Base-by-base conservation (phyloP, 2,113 vertebrate species). In the Piaya cayana region DNA sequence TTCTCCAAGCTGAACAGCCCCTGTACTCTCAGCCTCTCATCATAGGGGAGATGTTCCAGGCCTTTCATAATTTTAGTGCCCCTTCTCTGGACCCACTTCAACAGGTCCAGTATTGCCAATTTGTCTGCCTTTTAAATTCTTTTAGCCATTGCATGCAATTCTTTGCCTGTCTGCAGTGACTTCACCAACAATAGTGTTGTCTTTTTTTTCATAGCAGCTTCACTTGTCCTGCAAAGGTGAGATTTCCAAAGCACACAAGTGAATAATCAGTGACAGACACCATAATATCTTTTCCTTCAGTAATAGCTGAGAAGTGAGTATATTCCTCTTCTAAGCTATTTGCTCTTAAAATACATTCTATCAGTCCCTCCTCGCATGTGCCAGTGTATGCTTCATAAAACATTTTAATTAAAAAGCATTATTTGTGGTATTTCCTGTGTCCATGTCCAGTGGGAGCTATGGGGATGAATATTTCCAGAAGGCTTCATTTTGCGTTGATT, bases 371-470 rank as follows among this genome's bases (percentile, higher is more conserved):
- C 43, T 55, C 30, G n/a, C 43, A 36, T 60, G 32, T 71, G 53
- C 39, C 67, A 87, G 12, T 58, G 20, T 88, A n/a, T 3, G 11
- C 50, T 63, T 85, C 21, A 47, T 91, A 72, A 88, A 90, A 39
- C 59, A 18, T 37, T 92, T 76, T 70, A 82, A 91, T 92, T 93
- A 37, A 77, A 93, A 82, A 17, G 0, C 13, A 11, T 82, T 82
- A 55, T 82, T 59, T 77, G 32, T 86, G 72, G 15, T 71, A 63
- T 95, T 96, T 95, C 67, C 63, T 70, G 80, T 95, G 78, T 65
- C 43, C 1, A 0, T 36, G 47, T 71, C 83, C 47, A 71, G 43
- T 60, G 90, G 83, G 86, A 95, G 15, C 53, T 70, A 8, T 34
- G 47, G 56, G 29, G 60, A 32, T 65, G 39, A 89, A 39, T 52